Percentiles rank a stretch among this genome's conserved stretches.
Evolutionary conservation across 2,797 vertebrate species (phyloP).

Genomic region (Lepilemur ruficaudatus): DNA sequence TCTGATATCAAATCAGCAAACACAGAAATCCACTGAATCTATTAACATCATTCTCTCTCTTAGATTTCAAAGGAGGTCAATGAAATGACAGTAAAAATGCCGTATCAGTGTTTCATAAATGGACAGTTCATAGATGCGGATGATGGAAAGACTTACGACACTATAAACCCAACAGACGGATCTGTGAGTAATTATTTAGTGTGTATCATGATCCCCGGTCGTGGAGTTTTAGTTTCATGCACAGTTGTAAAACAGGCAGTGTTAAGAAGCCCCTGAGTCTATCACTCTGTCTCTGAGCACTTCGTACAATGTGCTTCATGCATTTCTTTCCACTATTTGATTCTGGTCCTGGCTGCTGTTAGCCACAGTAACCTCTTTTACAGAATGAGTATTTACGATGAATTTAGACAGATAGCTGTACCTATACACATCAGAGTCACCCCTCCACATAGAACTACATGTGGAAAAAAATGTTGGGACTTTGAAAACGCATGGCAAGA

Average conservation of each 20-base stretch:
- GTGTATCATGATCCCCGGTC: neutral
- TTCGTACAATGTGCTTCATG: neutral
- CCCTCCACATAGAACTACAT: neutral
- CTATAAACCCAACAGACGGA: constrained; percentile 94
- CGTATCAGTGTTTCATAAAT: constrained; percentile 96
- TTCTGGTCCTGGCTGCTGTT: neutral
- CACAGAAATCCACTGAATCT: neutral
- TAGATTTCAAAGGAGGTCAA: constrained; percentile 93
- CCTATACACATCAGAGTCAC: neutral
- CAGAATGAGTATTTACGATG: neutral
- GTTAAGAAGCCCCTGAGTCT: neutral
- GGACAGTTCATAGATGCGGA: constrained; percentile 92
- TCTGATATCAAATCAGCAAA: neutral
- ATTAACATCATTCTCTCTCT: constrained; percentile 39
- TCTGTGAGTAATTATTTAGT: constrained; percentile 89
- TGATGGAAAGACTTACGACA: constrained; percentile 89
- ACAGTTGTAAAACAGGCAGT: neutral
- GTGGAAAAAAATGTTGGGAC: neutral
- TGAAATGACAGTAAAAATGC: constrained; percentile 95
- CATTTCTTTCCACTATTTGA: neutral
- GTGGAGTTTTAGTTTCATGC: neutral
- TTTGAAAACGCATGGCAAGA: neutral
- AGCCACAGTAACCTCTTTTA: neutral
- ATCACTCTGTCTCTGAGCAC: neutral
- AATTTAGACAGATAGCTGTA: neutral